These are phyloP conservation scores for Urosaurus nigricauda DNA, from an alignment of 2,797 vertebrate genomes.

Conservation along the genomic window DNA sequence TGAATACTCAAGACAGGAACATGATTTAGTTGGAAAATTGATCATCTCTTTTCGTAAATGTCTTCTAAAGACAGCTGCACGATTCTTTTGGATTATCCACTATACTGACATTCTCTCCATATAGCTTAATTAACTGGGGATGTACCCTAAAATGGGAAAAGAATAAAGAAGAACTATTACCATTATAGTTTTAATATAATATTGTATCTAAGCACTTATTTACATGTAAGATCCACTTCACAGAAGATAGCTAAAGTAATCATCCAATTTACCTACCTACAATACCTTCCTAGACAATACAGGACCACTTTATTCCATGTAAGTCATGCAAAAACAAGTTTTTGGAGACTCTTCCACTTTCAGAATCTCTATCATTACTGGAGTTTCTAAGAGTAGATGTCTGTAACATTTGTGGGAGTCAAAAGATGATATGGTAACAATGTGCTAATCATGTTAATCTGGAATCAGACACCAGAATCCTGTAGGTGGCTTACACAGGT, in stretches of 20 bases:
- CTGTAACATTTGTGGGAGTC: background rate
- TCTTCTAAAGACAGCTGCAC: conserved; percentile 88
- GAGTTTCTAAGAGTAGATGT: background rate
- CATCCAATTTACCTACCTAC: no score
- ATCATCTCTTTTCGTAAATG: conserved; percentile 3
- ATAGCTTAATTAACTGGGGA: conserved; percentile 88
- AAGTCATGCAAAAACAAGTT: background rate
- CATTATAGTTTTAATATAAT: background rate
- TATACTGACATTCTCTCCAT: conserved; percentile 86
- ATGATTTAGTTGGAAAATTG: conserved; percentile 16
- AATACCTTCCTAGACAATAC: background rate
- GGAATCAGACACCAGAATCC: no score
- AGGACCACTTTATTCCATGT: background rate
- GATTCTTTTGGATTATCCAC: conserved; percentile 81
- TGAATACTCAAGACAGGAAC: background rate
- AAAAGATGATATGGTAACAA: background rate
- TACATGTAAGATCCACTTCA: rapidly evolving
- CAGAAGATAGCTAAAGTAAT: background rate
- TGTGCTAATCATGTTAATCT: no score
- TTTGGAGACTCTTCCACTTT: no score
- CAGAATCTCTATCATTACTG: no score
- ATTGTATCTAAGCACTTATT: background rate
- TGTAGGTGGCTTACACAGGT: no score
- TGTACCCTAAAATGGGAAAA: conserved; percentile 85
- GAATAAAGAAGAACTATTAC: conserved; percentile 29